A percentile compares a stretch with the other conserved stretches of the same genome.
These are phyloP conservation scores for human (Homo sapiens) DNA, from an alignment of 2,113 vertebrate genomes.

Conservation along the genomic window DNA sequence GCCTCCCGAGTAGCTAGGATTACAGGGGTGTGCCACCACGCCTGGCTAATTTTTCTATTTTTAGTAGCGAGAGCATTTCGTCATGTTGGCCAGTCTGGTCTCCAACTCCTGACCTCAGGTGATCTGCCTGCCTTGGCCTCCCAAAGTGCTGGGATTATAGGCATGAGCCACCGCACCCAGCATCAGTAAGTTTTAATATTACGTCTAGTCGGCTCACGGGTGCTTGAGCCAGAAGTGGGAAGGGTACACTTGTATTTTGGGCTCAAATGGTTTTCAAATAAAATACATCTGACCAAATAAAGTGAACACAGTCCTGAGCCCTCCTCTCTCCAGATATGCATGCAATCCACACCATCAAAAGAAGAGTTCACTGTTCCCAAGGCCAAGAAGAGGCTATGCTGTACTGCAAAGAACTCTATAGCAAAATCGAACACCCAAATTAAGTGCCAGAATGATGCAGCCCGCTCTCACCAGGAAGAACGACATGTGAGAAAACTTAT, in stretches of 20 bases:
- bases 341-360: neutral
- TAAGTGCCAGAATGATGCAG: neutral
- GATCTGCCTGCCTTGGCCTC: no score
- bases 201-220: neutral
- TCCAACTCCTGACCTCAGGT: no score
- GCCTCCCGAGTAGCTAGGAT: no score
- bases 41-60: no score
- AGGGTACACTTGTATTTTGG: neutral
- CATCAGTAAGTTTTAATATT: accelerated
- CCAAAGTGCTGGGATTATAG: no score
- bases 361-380: neutral
- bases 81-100: no score
- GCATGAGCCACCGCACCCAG: no score
- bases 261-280: neutral
- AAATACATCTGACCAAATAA: neutral
- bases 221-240: neutral
- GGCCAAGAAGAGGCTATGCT: neutral
- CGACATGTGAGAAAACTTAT: neutral
- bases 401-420: neutral
- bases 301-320: accelerated
- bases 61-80: no score
- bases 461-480: no score
- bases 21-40: no score
- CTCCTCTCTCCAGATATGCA: neutral
- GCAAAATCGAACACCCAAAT: neutral